Percentiles rank a stretch among this genome's conserved stretches.
Evolutionary conservation across 2,113 vertebrate species (phyloP).

Genomic region (Cavia porcellus): DNA sequence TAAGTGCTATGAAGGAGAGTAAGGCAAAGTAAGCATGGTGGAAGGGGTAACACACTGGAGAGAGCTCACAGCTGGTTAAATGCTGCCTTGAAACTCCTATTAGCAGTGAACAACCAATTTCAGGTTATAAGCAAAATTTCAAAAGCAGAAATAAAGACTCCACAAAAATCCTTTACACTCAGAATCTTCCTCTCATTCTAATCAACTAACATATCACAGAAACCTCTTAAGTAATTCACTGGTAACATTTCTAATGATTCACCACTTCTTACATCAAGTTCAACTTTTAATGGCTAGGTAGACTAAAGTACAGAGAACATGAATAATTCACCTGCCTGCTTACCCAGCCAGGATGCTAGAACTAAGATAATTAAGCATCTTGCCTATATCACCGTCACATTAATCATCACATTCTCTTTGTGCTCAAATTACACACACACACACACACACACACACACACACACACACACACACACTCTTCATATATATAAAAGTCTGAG

Average conservation of each 20-base stretch:
- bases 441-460: no score
- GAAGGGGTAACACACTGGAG: neutral
- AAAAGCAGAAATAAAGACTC: slow-evolving; percentile 62
- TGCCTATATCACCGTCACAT: neutral
- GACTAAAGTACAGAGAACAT: neutral
- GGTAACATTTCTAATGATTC: neutral
- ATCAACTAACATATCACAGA: neutral
- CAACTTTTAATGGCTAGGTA: neutral
- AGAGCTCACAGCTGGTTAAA: neutral
- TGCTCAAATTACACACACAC: neutral
- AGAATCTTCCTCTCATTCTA: neutral
- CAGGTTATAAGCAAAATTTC: neutral
- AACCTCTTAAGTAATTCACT: slow-evolving; percentile 16
- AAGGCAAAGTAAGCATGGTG: neutral
- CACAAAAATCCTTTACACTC: slow-evolving; percentile 3
- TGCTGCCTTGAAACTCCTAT: neutral
- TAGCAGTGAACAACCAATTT: neutral
- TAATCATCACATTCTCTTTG: slow-evolving; percentile 20
- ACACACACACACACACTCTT: neutral
- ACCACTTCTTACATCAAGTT: slow-evolving; percentile 4
- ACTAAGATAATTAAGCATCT: neutral
- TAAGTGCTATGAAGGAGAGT: neutral
- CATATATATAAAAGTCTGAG: neutral
- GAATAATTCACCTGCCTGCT: neutral
- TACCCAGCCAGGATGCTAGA: neutral